Conservation (phyloP, 2,797 vertebrate species). For the Myoxocephalus aenaeus region DNA sequence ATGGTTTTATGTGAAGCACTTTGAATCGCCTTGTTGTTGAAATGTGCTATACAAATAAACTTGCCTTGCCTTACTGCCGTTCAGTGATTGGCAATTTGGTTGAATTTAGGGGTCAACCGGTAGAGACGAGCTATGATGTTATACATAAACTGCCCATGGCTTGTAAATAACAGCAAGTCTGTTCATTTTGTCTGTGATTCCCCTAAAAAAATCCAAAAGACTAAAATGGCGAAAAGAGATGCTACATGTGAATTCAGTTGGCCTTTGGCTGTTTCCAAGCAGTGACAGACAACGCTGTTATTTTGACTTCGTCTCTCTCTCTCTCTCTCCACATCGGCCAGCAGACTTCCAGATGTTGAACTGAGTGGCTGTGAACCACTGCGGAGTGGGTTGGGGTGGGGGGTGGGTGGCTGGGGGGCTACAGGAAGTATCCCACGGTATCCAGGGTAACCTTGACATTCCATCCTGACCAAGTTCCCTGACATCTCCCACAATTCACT, state of each 20-base stretch:
- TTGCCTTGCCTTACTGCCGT: too few relatives aligned
- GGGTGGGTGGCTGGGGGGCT: slow-evolving; percentile 15
- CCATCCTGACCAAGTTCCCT: slow-evolving; percentile 77
- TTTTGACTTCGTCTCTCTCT: slow-evolving; percentile 34
- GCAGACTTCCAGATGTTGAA: slow-evolving; percentile 80
- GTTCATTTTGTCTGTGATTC: neutral
- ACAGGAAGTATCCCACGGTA: slow-evolving; percentile 85
- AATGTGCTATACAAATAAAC: too few relatives aligned
- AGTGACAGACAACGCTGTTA: slow-evolving; percentile 43
- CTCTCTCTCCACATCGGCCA: slow-evolving; percentile 29
- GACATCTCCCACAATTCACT: slow-evolving; percentile 79
- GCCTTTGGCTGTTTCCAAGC: slow-evolving; percentile 39
- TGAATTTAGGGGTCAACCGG: neutral
- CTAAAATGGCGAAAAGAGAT: neutral
- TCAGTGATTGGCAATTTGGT: neutral
- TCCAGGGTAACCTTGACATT: slow-evolving; percentile 83
- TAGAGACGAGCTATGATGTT: neutral
- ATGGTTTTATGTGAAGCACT: too few relatives aligned
- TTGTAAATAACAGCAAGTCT: neutral
- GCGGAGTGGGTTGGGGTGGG: slow-evolving; percentile 13
- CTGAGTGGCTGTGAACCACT: slow-evolving; percentile 68
- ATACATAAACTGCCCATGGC: neutral
- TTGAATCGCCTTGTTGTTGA: too few relatives aligned
- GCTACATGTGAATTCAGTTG: neutral
- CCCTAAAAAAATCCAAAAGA: neutral